Evolutionary conservation across 1,140 invertebrate species (phyloP).

Genomic region (Chymomyza costata): DNA sequence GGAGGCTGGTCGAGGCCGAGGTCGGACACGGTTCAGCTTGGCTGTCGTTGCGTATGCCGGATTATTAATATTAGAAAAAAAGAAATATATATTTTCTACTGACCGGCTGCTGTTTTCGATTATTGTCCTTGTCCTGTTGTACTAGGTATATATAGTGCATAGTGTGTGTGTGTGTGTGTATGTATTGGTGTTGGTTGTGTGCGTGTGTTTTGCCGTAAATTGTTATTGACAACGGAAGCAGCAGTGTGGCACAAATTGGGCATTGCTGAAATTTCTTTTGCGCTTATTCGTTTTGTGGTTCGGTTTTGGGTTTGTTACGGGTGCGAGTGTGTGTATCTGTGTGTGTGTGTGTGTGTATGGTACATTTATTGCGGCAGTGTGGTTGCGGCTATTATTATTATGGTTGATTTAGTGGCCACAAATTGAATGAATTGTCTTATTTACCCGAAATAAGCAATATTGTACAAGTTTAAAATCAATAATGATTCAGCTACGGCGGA

Average conservation of each 20-base stretch:
- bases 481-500: too few species aligned
- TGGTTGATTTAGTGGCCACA: conserved; percentile 72
- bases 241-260: conserved; percentile 69
- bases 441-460: conserved; percentile 68
- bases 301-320: conserved; percentile 46
- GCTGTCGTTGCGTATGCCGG: conserved; percentile 55
- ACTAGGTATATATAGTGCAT: too few species aligned
- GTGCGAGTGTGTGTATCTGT: too few species aligned
- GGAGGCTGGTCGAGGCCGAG: too few species aligned
- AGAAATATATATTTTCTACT: conserved; percentile 70
- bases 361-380: conserved; percentile 34
- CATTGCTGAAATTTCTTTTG: conserved; percentile 53
- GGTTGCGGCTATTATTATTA: conserved; percentile 72
- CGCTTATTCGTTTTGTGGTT: conserved; percentile 20
- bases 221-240: conserved; percentile 72
- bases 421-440: conserved; percentile 73
- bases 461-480: conserved; percentile 59
- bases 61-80: conserved; percentile 69
- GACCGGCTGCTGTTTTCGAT: conserved; percentile 67
- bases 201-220: conserved; percentile 57
- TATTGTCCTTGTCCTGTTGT: conserved; percentile 49
- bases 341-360: too few species aligned
- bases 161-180: too few species aligned
- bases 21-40: too few species aligned
- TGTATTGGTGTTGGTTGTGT: conserved; percentile 17